phyloP scores from a whole-genome alignment of 1,140 invertebrate genomes.

The Heliconius himera region DNA sequence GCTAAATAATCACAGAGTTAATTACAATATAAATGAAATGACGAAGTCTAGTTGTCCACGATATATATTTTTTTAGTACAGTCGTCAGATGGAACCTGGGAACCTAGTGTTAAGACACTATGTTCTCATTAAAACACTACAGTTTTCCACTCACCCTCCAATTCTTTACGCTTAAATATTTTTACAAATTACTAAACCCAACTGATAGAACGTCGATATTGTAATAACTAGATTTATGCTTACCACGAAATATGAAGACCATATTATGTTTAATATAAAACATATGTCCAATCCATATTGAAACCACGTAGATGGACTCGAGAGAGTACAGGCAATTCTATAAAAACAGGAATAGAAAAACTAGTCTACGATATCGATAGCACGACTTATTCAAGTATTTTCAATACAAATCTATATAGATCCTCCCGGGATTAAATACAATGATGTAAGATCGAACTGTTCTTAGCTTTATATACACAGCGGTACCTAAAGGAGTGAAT shows the following conservation, averaged over 20 bases:
- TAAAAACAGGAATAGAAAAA: background rate
- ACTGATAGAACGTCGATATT: too few relatives aligned
- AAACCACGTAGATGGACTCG: background rate
- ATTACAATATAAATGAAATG: too few relatives aligned
- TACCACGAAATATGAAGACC: too few relatives aligned
- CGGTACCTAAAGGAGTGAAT: conserved; percentile 29
- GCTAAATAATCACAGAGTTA: background rate
- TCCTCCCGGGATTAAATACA: conserved; percentile 34
- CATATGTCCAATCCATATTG: background rate
- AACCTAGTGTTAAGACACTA: too few relatives aligned
- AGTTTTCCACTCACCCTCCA: too few relatives aligned
- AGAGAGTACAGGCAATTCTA: background rate
- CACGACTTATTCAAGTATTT: conserved; percentile 32
- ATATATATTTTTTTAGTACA: too few relatives aligned
- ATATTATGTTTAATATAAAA: background rate
- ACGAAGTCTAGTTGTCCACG: too few relatives aligned
- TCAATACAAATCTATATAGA: conserved; percentile 36
- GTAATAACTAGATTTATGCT: too few relatives aligned
- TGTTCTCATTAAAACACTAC: too few relatives aligned
- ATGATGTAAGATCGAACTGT: conserved; percentile 30
- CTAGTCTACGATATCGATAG: background rate
- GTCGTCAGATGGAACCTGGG: too few relatives aligned
- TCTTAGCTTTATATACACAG: conserved; percentile 35
- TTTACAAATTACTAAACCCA: too few relatives aligned
- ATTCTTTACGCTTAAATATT: too few relatives aligned